phyloP scores from a whole-genome alignment of 1,140 invertebrate genomes.

The Neodiprion virginianus region DNA sequence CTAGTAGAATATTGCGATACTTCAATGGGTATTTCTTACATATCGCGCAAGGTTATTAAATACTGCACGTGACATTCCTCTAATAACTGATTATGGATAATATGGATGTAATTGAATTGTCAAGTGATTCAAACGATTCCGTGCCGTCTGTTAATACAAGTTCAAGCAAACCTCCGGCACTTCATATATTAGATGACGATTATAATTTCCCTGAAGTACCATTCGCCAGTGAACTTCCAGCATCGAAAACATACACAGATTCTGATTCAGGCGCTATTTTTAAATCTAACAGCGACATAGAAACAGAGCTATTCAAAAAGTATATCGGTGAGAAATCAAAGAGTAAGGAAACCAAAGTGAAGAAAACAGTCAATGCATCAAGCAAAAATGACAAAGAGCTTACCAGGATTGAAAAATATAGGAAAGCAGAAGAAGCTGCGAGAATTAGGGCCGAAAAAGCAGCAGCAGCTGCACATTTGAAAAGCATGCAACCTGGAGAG shows the following conservation, averaged over 20 bases:
- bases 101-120: neutral
- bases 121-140: neutral
- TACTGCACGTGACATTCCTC: too few species aligned
- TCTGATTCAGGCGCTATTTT: neutral
- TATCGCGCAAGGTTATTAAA: too few species aligned
- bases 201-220: neutral
- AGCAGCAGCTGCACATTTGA: constrained; percentile 38
- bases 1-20: too few species aligned
- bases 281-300: neutral
- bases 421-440: constrained; percentile 43
- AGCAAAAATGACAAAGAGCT: constrained; percentile 17
- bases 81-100: too few species aligned
- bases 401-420: constrained; percentile 31
- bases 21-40: too few species aligned
- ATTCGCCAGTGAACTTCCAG: neutral
- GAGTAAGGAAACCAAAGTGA: neutral
- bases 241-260: neutral
- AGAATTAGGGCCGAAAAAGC: constrained; percentile 51
- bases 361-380: neutral
- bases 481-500: constrained; percentile 62
- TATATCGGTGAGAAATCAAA: neutral
- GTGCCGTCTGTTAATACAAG: neutral
- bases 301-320: neutral
- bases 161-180: neutral
- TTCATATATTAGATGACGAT: neutral